phyloP scores from a whole-genome alignment of 2,888 invertebrate genomes.

The Diabrotica balteata region DNA sequence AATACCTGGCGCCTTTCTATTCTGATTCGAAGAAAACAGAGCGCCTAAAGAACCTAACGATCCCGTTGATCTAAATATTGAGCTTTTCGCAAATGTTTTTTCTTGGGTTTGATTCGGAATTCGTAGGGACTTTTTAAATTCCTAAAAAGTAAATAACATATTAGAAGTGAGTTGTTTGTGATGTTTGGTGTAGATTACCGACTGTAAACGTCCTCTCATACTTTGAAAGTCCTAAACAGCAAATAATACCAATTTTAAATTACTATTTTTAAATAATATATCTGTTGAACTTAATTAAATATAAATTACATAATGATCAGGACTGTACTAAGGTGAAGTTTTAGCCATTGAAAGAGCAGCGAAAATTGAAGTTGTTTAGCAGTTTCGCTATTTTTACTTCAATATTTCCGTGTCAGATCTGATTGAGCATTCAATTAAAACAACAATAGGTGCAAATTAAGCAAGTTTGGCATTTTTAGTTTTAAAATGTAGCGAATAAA shows the following conservation, averaged over 20 bases:
- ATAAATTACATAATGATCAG: too few species aligned
- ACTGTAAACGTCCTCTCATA: conserved; percentile 61
- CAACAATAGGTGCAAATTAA: too few species aligned
- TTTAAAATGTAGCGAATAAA: too few species aligned
- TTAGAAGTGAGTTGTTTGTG: conserved; percentile 9
- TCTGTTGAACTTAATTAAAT: neutral
- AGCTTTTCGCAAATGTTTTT: conserved; percentile 41
- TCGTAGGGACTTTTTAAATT: conserved; percentile 69
- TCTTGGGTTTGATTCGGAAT: conserved; percentile 63
- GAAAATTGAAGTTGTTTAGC: too few species aligned
- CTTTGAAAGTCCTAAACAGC: conserved; percentile 63
- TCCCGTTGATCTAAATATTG: conserved; percentile 49
- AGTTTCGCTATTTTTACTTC: too few species aligned
- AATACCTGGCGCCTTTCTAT: conserved; percentile 43
- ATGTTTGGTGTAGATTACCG: conserved; percentile 56
- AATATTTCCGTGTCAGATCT: too few species aligned
- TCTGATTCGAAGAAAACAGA: conserved; percentile 49
- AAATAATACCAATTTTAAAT: conserved; percentile 15
- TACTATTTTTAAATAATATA: neutral
- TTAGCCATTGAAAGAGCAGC: too few species aligned
- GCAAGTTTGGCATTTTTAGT: too few species aligned
- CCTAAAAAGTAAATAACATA: conserved; percentile 58
- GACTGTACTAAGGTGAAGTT: too few species aligned
- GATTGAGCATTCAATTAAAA: too few species aligned
- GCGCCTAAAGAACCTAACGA: conserved; percentile 55